Percentiles rank a stretch among this genome's conserved stretches.
Evolutionary conservation across 1,140 invertebrate genomes (phyloP).

Genomic region (Nasonia giraulti): DNA sequence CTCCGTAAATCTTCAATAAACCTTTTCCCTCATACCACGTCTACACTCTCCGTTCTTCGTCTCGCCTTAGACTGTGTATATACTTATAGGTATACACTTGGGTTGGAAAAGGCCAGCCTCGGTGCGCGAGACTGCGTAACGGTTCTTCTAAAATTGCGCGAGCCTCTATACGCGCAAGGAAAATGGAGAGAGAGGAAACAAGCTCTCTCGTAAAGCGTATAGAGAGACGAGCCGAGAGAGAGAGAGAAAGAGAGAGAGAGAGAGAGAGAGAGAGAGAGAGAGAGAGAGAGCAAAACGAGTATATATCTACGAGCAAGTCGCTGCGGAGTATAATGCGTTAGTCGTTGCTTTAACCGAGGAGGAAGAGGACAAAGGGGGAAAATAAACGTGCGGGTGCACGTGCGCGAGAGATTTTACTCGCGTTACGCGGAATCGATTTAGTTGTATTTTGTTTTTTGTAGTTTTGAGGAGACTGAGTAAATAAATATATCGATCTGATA

Average conservation of each 20-base stretch:
- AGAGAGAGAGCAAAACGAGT: too few species aligned
- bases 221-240: too few species aligned
- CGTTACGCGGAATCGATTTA: background rate
- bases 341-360: background rate
- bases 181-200: conserved; percentile 49
- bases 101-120: conserved; percentile 14
- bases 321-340: conserved; percentile 10
- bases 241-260: background rate
- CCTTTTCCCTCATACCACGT: background rate
- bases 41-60: background rate
- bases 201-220: background rate
- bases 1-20: background rate
- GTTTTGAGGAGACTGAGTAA: background rate
- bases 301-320: background rate
- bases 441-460: background rate
- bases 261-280: too few species aligned
- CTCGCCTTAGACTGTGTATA: background rate
- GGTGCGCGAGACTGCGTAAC: conserved; percentile 54
- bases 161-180: conserved; percentile 28
- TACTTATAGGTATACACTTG: background rate
- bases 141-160: conserved; percentile 60
- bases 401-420: background rate
- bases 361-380: background rate
- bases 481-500: too few species aligned
- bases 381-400: conserved; percentile 20